Percentiles rank a stretch among this genome's conserved stretches.
Conservation (phyloP, 2,888 invertebrate species). For the Agonum fuliginosum region DNA sequence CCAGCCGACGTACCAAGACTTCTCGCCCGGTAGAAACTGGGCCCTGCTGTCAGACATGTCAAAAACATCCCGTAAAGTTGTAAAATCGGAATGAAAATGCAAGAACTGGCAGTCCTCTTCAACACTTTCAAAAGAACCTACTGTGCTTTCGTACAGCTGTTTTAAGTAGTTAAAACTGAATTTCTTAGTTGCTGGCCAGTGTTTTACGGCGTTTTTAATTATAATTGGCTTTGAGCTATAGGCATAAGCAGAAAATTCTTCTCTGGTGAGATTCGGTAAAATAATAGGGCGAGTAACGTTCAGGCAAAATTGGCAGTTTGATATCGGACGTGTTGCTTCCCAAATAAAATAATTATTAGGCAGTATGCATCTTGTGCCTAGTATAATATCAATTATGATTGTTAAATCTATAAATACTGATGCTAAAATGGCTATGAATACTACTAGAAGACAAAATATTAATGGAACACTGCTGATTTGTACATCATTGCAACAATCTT, state of each 20-base stretch:
- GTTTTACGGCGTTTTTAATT: conserved; percentile 82
- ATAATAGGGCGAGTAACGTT: conserved; percentile 81
- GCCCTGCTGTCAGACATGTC: conserved; percentile 82
- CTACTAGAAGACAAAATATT: conserved; percentile 49
- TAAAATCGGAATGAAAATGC: conserved; percentile 89
- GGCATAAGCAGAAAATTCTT: conserved; percentile 83
- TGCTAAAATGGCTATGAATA: conserved; percentile 54
- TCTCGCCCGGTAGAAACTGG: conserved; percentile 77
- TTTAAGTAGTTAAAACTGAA: conserved; percentile 83
- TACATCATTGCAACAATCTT: conserved; percentile 62
- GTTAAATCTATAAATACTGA: conserved; percentile 49
- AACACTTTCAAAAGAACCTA: conserved; percentile 83
- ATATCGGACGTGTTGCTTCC: conserved; percentile 90
- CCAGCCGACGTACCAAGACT: conserved; percentile 95
- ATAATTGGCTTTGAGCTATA: conserved; percentile 88
- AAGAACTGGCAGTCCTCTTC: conserved; percentile 91
- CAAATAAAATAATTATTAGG: conserved; percentile 90
- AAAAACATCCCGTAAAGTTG: conserved; percentile 85
- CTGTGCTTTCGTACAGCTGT: conserved; percentile 79
- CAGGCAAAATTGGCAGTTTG: conserved; percentile 86
- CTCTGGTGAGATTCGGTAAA: conserved; percentile 80
- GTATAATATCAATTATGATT: conserved; percentile 58
- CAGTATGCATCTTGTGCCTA: conserved; percentile 82
- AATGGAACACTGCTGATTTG: conserved; percentile 54
- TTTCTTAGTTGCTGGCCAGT: conserved; percentile 85